phyloP scores from a whole-genome alignment of 2,797 vertebrate species.

The Huso huso region DNA sequence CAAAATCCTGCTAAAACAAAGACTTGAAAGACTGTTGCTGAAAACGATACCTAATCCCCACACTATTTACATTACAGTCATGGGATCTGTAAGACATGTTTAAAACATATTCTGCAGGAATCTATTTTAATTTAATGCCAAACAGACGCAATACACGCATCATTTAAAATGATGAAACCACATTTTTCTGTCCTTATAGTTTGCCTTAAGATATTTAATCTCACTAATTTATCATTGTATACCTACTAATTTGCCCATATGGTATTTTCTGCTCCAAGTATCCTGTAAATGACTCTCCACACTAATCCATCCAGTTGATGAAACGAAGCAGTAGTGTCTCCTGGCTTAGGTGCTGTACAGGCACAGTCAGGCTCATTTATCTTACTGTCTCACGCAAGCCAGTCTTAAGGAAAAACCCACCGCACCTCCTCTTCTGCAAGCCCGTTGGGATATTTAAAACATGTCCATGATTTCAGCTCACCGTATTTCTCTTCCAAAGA shows the following conservation, averaged over 20 bases:
- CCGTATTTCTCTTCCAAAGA: too few relatives aligned
- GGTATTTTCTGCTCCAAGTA: constrained; percentile 40
- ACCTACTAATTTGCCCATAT: constrained; percentile 40
- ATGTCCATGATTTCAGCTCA: too few relatives aligned
- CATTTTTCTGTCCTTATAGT: background rate
- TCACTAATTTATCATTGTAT: constrained; percentile 17
- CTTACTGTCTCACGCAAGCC: constrained; percentile 34
- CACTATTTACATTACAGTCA: too few relatives aligned
- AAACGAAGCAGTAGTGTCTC: constrained; percentile 38
- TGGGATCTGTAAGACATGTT: too few relatives aligned
- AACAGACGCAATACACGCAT: background rate
- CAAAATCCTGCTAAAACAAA: too few relatives aligned
- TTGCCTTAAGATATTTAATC: constrained; percentile 1
- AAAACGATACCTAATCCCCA: too few relatives aligned
- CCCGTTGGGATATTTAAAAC: too few relatives aligned
- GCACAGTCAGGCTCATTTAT: constrained; percentile 41
- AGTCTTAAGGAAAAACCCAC: constrained; percentile 17
- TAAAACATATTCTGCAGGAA: background rate
- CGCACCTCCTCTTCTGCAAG: background rate
- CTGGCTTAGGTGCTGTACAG: constrained; percentile 20
- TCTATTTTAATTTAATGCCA: background rate
- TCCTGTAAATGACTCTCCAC: constrained; percentile 26
- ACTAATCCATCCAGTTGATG: constrained; percentile 39
- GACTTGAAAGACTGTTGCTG: too few relatives aligned
- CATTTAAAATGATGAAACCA: background rate